phyloP scores from a whole-genome alignment of 35 echinoderm and acorn worm species.

The Ophioderma brevispina region DNA sequence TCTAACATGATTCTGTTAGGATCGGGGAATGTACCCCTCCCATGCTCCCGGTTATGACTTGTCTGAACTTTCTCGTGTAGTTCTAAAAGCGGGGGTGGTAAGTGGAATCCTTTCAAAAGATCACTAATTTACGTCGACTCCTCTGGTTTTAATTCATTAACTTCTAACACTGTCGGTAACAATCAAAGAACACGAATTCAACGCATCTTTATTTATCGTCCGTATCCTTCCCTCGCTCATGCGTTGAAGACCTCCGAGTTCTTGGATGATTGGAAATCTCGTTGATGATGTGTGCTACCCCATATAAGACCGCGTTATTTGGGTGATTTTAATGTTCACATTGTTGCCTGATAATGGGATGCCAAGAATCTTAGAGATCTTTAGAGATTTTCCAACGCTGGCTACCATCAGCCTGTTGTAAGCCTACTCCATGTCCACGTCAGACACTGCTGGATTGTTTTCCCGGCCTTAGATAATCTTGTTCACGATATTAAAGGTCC shows the following conservation, averaged over 20 bases:
- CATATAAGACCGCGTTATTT: neutral
- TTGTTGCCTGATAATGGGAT: neutral
- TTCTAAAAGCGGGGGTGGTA: too few species aligned
- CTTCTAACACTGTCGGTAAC: too few species aligned
- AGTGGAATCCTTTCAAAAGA: too few species aligned
- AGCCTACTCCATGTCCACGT: neutral
- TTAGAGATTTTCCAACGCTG: neutral
- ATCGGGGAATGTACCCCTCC: too few species aligned
- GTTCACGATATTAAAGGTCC: neutral
- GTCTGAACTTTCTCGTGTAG: too few species aligned
- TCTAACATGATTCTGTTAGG: too few species aligned
- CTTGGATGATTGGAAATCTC: neutral
- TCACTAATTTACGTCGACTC: too few species aligned
- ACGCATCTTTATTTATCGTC: neutral
- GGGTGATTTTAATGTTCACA: neutral
- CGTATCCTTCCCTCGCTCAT: neutral
- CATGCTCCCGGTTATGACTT: too few species aligned
- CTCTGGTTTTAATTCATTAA: too few species aligned
- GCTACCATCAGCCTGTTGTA: neutral
- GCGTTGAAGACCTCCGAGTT: neutral
- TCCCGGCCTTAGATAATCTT: neutral
- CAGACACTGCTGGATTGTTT: neutral
- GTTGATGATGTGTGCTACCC: neutral
- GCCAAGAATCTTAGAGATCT: neutral
- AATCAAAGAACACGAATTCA: too few species aligned